A percentile compares a stretch with the other conserved stretches of the same genome.
These are phyloP conservation scores for Pteronotus mesoamericanus DNA, from an alignment of 2,797 vertebrate genomes.

Conservation along the genomic window DNA sequence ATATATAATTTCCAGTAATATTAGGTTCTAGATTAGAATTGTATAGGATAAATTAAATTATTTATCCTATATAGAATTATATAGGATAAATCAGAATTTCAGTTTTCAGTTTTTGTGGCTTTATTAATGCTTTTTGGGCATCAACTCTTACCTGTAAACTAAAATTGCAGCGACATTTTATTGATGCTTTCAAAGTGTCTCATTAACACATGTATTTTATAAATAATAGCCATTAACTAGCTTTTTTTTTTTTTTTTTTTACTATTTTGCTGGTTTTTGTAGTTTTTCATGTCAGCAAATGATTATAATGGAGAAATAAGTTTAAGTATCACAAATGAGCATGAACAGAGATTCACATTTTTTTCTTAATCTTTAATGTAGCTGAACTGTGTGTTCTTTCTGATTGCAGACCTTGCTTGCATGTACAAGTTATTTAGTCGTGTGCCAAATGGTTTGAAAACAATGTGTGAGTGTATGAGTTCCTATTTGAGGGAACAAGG, in stretches of 20 bases:
- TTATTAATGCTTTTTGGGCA: background rate
- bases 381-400: slow-evolving; percentile 42
- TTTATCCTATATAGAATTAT: too few relatives aligned
- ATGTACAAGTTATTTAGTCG: slow-evolving; percentile 99
- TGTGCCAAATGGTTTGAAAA: slow-evolving; percentile 98
- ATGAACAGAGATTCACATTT: background rate
- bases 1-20: background rate
- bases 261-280: background rate
- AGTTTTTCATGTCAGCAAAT: background rate
- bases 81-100: background rate
- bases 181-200: slow-evolving; percentile 1
- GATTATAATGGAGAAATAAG: background rate
- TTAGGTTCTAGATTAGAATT: slow-evolving; percentile 4
- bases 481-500: slow-evolving; percentile 96
- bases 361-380: slow-evolving; percentile 35
- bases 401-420: slow-evolving; percentile 92
- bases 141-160: background rate
- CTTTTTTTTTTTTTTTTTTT: background rate
- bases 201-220: background rate
- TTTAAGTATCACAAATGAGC: background rate
- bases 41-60: background rate
- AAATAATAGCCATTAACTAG: background rate
- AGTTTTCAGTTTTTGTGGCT: background rate
- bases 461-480: slow-evolving; percentile 99
- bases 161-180: background rate